phyloP scores from a whole-genome alignment of 2,797 vertebrate genomes.

The Ctenosaura bakeri region DNA sequence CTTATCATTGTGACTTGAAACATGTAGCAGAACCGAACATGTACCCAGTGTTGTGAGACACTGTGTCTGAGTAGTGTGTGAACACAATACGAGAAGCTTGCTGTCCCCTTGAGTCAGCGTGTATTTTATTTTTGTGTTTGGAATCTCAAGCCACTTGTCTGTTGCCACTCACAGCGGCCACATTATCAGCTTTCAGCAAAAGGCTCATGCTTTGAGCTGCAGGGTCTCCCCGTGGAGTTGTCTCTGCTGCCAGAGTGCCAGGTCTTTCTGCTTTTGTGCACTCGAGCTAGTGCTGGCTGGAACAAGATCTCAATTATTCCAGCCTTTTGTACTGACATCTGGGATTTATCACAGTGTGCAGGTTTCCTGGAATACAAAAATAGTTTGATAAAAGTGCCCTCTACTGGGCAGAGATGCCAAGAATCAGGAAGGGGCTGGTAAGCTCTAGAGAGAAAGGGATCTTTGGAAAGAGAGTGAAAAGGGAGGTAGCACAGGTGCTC shows the following conservation, averaged over 20 bases:
- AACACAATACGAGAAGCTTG: not conserved
- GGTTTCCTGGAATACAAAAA: slow-evolving; percentile 24
- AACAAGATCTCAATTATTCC: slow-evolving; percentile 28
- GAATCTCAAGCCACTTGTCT: not conserved
- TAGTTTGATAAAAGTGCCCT: slow-evolving; percentile 63
- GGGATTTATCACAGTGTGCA: not conserved
- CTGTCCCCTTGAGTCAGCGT: too few relatives aligned
- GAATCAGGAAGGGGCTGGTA: not conserved
- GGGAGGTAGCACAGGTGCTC: slow-evolving; percentile 30
- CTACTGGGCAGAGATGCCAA: slow-evolving; percentile 50
- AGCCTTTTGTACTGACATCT: rapidly evolving
- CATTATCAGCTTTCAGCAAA: slow-evolving; percentile 27
- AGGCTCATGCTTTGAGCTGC: not conserved
- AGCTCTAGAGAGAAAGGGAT: not conserved
- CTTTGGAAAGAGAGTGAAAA: not conserved
- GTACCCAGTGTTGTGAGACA: too few relatives aligned
- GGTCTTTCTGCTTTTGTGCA: rapidly evolving
- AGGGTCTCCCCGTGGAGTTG: not conserved
- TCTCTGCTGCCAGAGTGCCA: not conserved
- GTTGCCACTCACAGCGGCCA: not conserved
- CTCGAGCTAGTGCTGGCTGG: not conserved
- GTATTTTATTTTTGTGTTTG: not conserved
- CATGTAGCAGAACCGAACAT: not conserved
- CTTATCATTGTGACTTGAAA: too few relatives aligned
- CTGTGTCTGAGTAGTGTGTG: not conserved